Conservation (phyloP, 2,113 vertebrate genomes). For the Phalacrocorax carbo region DNA sequence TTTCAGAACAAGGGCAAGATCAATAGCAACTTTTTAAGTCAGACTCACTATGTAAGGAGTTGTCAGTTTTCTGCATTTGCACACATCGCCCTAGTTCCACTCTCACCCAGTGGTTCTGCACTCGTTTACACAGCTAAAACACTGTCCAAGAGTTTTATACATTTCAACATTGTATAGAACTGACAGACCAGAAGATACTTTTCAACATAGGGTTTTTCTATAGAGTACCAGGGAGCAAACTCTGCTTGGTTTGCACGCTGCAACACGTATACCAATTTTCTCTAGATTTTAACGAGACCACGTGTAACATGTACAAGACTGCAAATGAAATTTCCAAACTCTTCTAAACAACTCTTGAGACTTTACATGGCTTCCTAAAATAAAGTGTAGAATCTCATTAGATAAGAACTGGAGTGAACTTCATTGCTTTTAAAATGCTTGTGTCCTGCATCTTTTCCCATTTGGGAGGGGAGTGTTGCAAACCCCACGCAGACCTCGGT, state of each 20-base stretch:
- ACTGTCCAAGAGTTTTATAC: background rate
- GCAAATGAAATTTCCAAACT: background rate
- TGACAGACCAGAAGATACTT: background rate
- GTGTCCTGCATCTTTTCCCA: background rate
- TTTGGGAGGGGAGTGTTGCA: background rate
- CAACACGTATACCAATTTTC: background rate
- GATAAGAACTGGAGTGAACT: background rate
- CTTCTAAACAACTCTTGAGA: background rate
- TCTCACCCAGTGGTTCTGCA: background rate
- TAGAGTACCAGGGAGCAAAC: background rate
- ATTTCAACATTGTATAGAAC: background rate
- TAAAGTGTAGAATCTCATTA: background rate
- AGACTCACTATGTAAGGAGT: background rate
- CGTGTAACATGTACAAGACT: accelerated
- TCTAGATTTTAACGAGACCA: background rate
- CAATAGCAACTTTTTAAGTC: background rate
- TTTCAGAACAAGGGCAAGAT: background rate
- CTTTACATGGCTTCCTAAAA: background rate
- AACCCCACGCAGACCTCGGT: accelerated
- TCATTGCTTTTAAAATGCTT: background rate
- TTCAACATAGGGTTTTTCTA: background rate
- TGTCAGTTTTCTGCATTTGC: background rate
- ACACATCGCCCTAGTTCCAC: background rate
- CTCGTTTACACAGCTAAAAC: background rate
- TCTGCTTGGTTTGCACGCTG: background rate